Percentiles rank a stretch among this genome's conserved stretches.
Conservation (phyloP, 2,113 vertebrate genomes). For the Ranitomeya imitator region DNA sequence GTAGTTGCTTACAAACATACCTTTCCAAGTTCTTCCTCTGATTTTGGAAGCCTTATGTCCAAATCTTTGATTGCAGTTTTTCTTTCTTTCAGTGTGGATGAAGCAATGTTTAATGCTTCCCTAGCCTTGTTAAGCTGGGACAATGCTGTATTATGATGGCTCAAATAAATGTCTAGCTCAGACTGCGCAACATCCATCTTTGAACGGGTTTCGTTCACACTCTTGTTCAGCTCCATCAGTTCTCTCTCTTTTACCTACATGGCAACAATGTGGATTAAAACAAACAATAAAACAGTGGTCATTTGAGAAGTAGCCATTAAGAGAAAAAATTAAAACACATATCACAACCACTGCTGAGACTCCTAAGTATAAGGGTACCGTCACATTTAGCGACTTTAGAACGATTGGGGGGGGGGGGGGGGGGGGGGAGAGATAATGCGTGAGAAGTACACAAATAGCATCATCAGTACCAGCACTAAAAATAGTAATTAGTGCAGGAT, state of each 20-base stretch:
- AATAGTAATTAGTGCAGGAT: too few species aligned
- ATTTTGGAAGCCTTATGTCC: constrained; percentile 75
- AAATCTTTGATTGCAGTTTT: constrained; percentile 81
- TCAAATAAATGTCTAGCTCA: constrained; percentile 92
- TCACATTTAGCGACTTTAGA: too few species aligned
- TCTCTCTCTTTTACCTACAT: constrained; percentile 84
- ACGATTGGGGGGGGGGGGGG: too few species aligned
- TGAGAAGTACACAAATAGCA: too few species aligned
- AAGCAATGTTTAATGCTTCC: constrained; percentile 75
- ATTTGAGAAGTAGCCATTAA: background rate
- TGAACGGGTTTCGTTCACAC: constrained; percentile 87
- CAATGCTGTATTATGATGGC: constrained; percentile 83
- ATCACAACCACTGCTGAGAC: too few species aligned
- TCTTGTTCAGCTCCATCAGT: constrained; percentile 89
- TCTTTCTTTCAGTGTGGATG: constrained; percentile 81
- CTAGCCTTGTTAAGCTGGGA: constrained; percentile 80
- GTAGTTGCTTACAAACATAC: constrained; percentile 64
- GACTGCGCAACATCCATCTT: constrained; percentile 87
- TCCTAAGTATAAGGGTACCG: too few species aligned
- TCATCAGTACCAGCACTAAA: too few species aligned
- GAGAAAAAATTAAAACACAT: too few species aligned
- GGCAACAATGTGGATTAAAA: background rate
- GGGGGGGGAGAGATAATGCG: too few species aligned
- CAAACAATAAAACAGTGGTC: background rate
- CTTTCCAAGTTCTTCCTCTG: constrained; percentile 80